Evolutionary conservation across 2,888 invertebrate genomes (phyloP).

Genomic region (Heliconius ismenius): DNA sequence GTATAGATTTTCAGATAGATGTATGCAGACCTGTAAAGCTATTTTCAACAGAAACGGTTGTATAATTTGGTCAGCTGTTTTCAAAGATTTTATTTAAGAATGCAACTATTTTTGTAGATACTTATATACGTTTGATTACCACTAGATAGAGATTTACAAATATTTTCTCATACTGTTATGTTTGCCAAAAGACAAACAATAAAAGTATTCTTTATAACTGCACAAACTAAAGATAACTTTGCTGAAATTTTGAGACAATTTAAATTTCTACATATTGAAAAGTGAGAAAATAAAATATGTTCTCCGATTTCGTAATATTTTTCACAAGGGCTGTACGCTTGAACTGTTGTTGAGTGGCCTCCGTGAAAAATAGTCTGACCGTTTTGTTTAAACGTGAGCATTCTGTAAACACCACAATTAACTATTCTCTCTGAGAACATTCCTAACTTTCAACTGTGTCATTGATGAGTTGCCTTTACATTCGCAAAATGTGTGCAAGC

Average conservation of each 20-base stretch:
- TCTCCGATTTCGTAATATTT: conserved; percentile 46
- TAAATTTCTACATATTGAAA: conserved; percentile 50
- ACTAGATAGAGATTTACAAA: conserved; percentile 76
- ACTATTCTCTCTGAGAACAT: conserved; percentile 64
- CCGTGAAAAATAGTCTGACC: conserved; percentile 47
- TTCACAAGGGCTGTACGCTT: conserved; percentile 46
- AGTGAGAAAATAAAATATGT: conserved; percentile 30
- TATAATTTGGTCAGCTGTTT: conserved; percentile 59
- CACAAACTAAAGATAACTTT: conserved; percentile 60
- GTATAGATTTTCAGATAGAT: conserved; percentile 60
- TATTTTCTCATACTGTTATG: conserved; percentile 77
- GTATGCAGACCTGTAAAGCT: conserved; percentile 52
- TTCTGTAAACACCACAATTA: conserved; percentile 37
- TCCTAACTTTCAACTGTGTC: conserved; percentile 68
- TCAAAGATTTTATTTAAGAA: conserved; percentile 68
- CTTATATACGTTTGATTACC: conserved; percentile 77
- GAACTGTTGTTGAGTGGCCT: conserved; percentile 54
- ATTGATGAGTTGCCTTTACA: conserved; percentile 74
- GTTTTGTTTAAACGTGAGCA: conserved; percentile 23
- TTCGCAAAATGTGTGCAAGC: conserved; percentile 66
- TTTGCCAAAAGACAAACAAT: conserved; percentile 67
- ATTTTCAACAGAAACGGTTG: conserved; percentile 48
- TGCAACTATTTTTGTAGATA: conserved; percentile 81
- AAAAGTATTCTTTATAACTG: conserved; percentile 60
- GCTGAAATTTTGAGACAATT: conserved; percentile 51